phyloP scores from a whole-genome alignment of 2,113 vertebrate genomes.

The Cairina moschata region DNA sequence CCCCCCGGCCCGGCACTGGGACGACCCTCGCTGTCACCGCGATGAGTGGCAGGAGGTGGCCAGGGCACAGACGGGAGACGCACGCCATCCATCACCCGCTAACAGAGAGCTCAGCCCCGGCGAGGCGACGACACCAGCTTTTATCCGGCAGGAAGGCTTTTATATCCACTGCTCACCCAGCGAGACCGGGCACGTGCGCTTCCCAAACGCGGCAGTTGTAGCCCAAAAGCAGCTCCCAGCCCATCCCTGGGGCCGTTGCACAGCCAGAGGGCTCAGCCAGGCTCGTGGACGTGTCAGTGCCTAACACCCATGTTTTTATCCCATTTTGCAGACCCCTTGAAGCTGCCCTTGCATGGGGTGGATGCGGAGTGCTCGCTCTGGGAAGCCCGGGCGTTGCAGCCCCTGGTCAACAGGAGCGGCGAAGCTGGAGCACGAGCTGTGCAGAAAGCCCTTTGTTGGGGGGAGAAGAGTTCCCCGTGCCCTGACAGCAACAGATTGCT shows the following conservation, averaged over 20 bases:
- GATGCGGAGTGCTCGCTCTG: not conserved
- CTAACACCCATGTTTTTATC: not conserved
- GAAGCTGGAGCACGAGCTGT: not conserved
- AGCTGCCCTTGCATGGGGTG: rapidly evolving
- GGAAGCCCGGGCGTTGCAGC: not conserved
- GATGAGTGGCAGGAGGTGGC: not conserved
- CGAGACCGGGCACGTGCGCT: not conserved
- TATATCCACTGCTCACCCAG: not conserved
- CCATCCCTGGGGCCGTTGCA: no score
- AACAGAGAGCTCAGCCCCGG: not conserved
- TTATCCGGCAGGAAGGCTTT: not conserved
- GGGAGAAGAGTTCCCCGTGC: not conserved
- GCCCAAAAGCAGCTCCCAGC: not conserved
- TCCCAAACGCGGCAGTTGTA: rapidly evolving
- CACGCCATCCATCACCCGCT: not conserved
- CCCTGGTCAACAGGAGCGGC: not conserved
- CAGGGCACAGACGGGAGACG: not conserved
- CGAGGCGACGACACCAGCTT: not conserved
- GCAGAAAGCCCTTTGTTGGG: not conserved
- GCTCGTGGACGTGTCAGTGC: rapidly evolving
- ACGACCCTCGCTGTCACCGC: not conserved
- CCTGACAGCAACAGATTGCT: constrained; percentile 26
- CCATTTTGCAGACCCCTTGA: not conserved
- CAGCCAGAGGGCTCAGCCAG: no score
- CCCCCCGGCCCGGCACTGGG: not conserved